Percentiles rank a stretch among this genome's conserved stretches.
phyloP scores from a whole-genome alignment of 2,113 vertebrate genomes.

The Salvelinus namaycush region DNA sequence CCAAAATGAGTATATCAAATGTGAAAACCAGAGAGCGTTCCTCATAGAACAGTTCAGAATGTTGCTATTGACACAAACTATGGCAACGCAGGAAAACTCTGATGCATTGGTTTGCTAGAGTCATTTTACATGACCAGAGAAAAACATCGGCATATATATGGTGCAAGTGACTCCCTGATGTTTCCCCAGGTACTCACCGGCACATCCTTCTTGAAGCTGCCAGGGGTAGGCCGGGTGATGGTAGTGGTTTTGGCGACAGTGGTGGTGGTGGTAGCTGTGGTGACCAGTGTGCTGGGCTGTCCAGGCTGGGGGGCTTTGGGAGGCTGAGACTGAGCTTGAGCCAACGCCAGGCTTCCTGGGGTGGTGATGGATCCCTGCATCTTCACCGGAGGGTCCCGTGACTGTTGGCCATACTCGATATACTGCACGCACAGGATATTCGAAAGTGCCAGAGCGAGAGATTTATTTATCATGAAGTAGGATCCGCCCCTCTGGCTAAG shows the following conservation, averaged over 20 bases:
- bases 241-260: slow-evolving; percentile 94
- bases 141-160: too few species aligned
- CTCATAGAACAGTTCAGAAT: too few species aligned
- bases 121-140: too few species aligned
- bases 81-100: too few species aligned
- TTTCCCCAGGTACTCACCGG: slow-evolving; percentile 79
- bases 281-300: slow-evolving; percentile 92
- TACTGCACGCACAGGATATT: slow-evolving; percentile 83
- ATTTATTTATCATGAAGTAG: slow-evolving; percentile 57
- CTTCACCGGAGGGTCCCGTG: slow-evolving; percentile 98
- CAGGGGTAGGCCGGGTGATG: slow-evolving; percentile 90
- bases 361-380: slow-evolving; percentile 99
- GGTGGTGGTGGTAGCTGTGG: slow-evolving; percentile 89
- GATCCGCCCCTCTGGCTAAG: neutral
- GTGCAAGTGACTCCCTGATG: too few species aligned
- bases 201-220: slow-evolving; percentile 98
- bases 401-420: slow-evolving; percentile 98
- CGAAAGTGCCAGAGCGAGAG: slow-evolving; percentile 57
- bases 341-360: slow-evolving; percentile 94
- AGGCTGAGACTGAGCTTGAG: slow-evolving; percentile 82
- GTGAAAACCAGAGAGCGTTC: too few species aligned
- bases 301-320: slow-evolving; percentile 88
- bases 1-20: too few species aligned
- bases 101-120: too few species aligned
- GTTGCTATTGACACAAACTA: too few species aligned